These are phyloP conservation scores for Ploceus nigricollis DNA, from an alignment of 2,113 vertebrate species.

Conservation along the genomic window DNA sequence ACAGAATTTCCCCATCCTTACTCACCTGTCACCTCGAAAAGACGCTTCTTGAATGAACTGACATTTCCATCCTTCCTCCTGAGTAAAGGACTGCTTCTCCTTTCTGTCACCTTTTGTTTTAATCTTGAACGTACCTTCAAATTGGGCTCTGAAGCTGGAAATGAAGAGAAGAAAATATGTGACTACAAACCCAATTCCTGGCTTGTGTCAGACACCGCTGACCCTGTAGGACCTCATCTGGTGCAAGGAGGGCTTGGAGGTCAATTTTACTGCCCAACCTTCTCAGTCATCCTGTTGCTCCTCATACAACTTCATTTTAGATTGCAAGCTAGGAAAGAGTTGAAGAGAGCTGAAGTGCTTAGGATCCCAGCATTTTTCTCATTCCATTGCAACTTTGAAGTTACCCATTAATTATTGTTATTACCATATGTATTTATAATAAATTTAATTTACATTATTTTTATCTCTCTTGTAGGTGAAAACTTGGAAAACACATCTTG, in stretches of 20 bases:
- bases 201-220: neutral
- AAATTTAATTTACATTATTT: slow-evolving; percentile 21
- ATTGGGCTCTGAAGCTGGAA: slow-evolving; percentile 95
- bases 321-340: neutral
- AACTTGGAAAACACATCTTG: slow-evolving; percentile 20
- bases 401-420: neutral
- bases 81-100: slow-evolving; percentile 95
- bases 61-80: slow-evolving; percentile 91
- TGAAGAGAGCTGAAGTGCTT: neutral
- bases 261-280: neutral
- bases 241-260: neutral
- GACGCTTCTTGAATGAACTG: slow-evolving; percentile 94
- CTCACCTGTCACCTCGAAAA: slow-evolving; percentile 94
- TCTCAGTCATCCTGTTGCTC: neutral
- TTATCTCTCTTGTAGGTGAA: slow-evolving; percentile 60
- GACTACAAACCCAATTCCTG: neutral
- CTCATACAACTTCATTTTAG: neutral
- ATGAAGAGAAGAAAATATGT: slow-evolving; percentile 38
- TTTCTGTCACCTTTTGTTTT: slow-evolving; percentile 98
- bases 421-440: neutral
- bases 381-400: neutral
- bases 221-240: neutral
- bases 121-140: slow-evolving; percentile 97
- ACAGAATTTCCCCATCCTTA: slow-evolving; percentile 20
- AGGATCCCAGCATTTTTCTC: neutral